Conservation (phyloP, 2,888 invertebrate species). For the Cylindroiulus punctatus region DNA sequence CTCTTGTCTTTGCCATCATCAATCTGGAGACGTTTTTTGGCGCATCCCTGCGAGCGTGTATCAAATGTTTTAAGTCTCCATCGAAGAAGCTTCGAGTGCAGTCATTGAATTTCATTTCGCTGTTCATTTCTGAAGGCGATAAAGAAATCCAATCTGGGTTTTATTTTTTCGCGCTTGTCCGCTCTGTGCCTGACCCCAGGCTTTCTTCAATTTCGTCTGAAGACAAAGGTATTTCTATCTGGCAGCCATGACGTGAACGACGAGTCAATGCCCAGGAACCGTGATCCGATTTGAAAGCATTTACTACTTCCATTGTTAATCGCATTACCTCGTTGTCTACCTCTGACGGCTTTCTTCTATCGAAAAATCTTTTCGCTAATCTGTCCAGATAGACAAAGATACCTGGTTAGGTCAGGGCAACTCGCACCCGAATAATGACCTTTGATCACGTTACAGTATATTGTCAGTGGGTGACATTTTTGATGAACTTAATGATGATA, state of each 20-base stretch:
- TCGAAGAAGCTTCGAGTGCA: too few species aligned
- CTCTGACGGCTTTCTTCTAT: not conserved
- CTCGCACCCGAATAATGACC: too few species aligned
- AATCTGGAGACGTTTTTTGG: not conserved
- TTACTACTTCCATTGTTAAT: constrained; percentile 45
- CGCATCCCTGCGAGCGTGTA: not conserved
- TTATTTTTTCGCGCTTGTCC: constrained; percentile 43
- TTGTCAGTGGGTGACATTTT: not conserved
- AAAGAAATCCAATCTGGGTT: constrained; percentile 44
- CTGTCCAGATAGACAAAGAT: not conserved
- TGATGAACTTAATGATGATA: not conserved
- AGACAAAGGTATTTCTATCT: not conserved
- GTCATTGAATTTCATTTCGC: constrained; percentile 42
- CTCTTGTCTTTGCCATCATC: not conserved
- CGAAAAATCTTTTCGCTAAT: not conserved
- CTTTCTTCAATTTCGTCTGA: constrained; percentile 10
- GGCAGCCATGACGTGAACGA: not conserved
- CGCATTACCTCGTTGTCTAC: constrained; percentile 35
- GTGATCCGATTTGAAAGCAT: constrained; percentile 7
- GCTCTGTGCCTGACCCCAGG: constrained; percentile 5
- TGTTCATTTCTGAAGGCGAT: constrained; percentile 43
- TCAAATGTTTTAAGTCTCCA: not conserved
- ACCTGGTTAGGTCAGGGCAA: not conserved
- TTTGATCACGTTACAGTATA: not conserved
- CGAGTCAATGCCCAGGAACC: constrained; percentile 22